Evolutionary conservation across 2,797 vertebrate species (phyloP).

Genomic region (Simalia tracyae): DNA sequence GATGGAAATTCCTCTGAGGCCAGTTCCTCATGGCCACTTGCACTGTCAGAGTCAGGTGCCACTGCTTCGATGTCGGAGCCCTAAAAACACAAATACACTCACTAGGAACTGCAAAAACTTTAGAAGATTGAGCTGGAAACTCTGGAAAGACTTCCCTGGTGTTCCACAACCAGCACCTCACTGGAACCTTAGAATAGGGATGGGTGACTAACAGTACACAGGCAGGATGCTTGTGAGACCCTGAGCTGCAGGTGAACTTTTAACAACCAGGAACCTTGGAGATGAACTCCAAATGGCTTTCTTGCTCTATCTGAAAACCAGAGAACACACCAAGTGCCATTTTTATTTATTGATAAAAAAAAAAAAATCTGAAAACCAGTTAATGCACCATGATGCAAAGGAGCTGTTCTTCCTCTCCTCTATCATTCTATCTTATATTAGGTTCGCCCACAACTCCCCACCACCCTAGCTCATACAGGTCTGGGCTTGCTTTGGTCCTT

Average conservation of each 20-base stretch:
- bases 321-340: too few relatives aligned
- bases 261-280: background rate
- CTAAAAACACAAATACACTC: conserved; percentile 64
- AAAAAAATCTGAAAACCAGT: background rate
- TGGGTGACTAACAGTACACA: background rate
- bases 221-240: too few relatives aligned
- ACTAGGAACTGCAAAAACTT: too few relatives aligned
- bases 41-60: conserved; percentile 74
- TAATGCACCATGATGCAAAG: background rate
- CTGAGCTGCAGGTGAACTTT: background rate
- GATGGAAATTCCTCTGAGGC: conserved; percentile 60
- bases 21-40: conserved; percentile 65
- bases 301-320: background rate
- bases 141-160: background rate
- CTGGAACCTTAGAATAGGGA: too few relatives aligned
- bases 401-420: too few relatives aligned
- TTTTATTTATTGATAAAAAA: too few relatives aligned
- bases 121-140: background rate
- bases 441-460: background rate
- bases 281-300: too few relatives aligned
- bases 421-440: background rate
- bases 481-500: background rate
- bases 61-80: conserved; percentile 90
- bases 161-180: background rate
- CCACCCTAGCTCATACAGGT: background rate